Evolutionary conservation across 64 coral and sea anemone genomes (phyloP), one percentile per base, ranked within the genome.

Genomic region (Catalaphyllia jardinei): DNA sequence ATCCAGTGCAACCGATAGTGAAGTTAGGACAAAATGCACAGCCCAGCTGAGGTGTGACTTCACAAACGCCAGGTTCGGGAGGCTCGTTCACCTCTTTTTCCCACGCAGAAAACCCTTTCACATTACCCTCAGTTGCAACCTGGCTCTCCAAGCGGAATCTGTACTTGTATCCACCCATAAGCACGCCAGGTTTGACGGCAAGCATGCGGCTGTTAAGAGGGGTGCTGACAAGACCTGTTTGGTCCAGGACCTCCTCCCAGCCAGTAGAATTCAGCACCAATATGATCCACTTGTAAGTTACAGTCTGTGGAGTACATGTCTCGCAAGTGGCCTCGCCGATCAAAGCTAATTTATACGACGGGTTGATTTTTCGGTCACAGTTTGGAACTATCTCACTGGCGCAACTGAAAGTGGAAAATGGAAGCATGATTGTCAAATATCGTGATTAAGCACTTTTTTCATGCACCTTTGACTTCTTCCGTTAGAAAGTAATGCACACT

Each of bases 301-400:
- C 60, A 22, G n/a, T 25, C 1, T 55, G 27, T 22, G 31, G 35
- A 4, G 52, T 50, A 54, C 86, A 89, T 30, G 10, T 33, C 20
- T 67, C 60, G 50, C 86, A 89, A 29, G 39, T 28, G 60, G 67
- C 57, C 38, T n/a, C 16, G 15, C 72, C 92, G n/a, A 10, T 46
- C 13, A 93, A 62, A 29, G 78, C 39, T 14, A 88, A 17, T 60
- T 86, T 93, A 20, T 89, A 69, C 19, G 87, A 77, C 0, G 92
- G 92, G n/a, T 73, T 89, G 59, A 89, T 76, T 60, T 89, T 89
- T 35, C 4, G 50, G 10, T 73, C 65, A 29, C 87, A 93, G 55
- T 88, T 88, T 62, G 38, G 3, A 59, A 17, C 86, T 74, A 24
- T 28, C 0, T 59, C 18, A 28, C 71, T 76, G 12, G 25, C 55